Evolutionary conservation across 2,113 vertebrate genomes (phyloP).

Genomic region (Peromyscus californicus): DNA sequence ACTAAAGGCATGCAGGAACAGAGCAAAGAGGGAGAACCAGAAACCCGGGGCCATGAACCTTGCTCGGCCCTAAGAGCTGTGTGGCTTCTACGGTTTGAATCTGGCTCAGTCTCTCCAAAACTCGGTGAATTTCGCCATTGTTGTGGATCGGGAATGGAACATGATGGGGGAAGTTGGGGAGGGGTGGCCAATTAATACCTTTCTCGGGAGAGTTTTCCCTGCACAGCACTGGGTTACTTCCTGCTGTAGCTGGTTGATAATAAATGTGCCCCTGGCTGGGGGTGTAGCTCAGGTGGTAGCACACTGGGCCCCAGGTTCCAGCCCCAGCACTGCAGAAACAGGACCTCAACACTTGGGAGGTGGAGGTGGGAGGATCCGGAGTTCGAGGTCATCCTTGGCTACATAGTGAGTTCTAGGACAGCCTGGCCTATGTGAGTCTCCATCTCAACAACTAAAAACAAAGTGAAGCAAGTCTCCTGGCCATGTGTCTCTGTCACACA

Average conservation of each 20-base stretch:
- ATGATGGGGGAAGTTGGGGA: not conserved
- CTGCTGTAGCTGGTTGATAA: no score
- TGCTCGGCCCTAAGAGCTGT: not conserved
- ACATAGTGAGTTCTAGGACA: not conserved
- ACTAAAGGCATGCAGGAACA: not conserved
- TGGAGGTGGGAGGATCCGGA: not conserved
- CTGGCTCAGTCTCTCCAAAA: not conserved
- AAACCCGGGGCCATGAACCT: not conserved
- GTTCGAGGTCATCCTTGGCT: not conserved
- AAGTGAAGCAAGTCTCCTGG: not conserved
- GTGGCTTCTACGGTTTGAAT: not conserved
- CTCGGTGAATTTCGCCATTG: not conserved
- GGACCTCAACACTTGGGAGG: not conserved
- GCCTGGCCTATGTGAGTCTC: not conserved
- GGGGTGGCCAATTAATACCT: not conserved
- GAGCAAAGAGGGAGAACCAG: not conserved
- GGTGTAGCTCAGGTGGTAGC: not conserved
- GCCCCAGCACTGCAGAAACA: no score
- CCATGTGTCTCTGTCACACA: no score
- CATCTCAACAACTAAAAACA: not conserved
- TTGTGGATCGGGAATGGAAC: no score
- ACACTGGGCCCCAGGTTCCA: not conserved
- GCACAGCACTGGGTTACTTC: not conserved
- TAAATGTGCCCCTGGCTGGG: not conserved
- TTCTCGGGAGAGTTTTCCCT: not conserved